Conservation (phyloP, 2,888 invertebrate genomes). For the Gastrophysa polygoni region DNA sequence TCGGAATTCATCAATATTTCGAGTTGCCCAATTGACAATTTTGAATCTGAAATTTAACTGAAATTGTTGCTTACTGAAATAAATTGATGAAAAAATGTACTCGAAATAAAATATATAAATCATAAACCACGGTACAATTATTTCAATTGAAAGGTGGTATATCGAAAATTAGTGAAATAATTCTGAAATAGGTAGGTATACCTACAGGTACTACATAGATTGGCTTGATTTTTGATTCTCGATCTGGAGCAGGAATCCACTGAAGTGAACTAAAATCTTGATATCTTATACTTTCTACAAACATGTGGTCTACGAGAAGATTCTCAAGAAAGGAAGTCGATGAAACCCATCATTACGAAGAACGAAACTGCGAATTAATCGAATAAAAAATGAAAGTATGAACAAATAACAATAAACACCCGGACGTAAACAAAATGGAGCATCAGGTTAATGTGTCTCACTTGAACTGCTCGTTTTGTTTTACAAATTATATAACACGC, state of each 20-base stretch:
- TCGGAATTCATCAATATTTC: too few species aligned
- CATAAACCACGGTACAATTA: too few species aligned
- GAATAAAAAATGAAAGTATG: slow-evolving; percentile 31
- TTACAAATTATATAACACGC: neutral
- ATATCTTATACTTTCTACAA: neutral
- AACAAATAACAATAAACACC: slow-evolving; percentile 25
- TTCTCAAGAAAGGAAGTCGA: neutral
- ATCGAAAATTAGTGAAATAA: too few species aligned
- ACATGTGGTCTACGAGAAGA: neutral
- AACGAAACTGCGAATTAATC: neutral
- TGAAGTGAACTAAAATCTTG: neutral
- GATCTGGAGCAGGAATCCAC: neutral
- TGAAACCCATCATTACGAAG: neutral
- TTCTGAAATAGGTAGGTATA: too few species aligned
- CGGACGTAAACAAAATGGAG: slow-evolving; percentile 24
- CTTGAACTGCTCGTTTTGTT: neutral
- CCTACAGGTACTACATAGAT: too few species aligned
- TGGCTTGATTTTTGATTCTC: neutral
- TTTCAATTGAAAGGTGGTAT: too few species aligned
- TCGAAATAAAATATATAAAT: too few species aligned
- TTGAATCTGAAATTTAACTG: too few species aligned
- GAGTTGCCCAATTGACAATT: too few species aligned
- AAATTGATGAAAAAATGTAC: too few species aligned
- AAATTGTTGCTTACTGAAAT: too few species aligned
- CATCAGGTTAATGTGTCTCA: slow-evolving; percentile 12